Conservation (phyloP, 2,113 vertebrate genomes). For the Phalacrocorax carbo region DNA sequence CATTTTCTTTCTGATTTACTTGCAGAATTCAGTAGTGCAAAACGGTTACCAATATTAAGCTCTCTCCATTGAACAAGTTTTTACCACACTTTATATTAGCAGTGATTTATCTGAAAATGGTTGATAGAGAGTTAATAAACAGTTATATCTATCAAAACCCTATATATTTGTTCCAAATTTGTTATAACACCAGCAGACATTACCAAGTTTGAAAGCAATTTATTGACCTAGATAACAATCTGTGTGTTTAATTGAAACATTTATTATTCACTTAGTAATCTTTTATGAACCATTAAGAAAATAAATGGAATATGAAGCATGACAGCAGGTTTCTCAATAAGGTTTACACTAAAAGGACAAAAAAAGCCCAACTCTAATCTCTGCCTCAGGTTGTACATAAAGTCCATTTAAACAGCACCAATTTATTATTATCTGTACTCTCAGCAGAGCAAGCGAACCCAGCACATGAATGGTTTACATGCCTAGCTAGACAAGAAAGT, state of each 20-base stretch:
- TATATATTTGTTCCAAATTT: neutral
- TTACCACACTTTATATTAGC: neutral
- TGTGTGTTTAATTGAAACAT: constrained; percentile 45
- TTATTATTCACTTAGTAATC: constrained; percentile 33
- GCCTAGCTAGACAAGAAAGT: neutral
- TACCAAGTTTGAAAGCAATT: neutral
- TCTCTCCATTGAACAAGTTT: neutral
- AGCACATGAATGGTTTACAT: neutral
- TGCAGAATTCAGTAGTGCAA: neutral
- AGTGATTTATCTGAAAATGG: neutral
- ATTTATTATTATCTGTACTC: neutral
- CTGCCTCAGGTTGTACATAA: constrained; percentile 21
- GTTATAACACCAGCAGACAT: neutral
- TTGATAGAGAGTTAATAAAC: neutral
- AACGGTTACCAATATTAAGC: neutral
- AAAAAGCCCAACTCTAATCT: neutral
- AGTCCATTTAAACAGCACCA: neutral
- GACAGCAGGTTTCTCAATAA: constrained; percentile 10
- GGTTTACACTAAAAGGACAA: constrained; percentile 14
- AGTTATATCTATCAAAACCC: neutral
- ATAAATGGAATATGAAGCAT: constrained; percentile 29
- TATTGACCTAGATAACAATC: constrained; percentile 50
- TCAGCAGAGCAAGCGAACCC: neutral
- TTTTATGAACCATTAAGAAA: constrained; percentile 22
- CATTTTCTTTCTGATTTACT: constrained; percentile 3